A percentile compares a stretch with the other conserved stretches of the same genome.
Evolutionary conservation across 2,797 vertebrate genomes (phyloP).

Genomic region (Botia almorhae): DNA sequence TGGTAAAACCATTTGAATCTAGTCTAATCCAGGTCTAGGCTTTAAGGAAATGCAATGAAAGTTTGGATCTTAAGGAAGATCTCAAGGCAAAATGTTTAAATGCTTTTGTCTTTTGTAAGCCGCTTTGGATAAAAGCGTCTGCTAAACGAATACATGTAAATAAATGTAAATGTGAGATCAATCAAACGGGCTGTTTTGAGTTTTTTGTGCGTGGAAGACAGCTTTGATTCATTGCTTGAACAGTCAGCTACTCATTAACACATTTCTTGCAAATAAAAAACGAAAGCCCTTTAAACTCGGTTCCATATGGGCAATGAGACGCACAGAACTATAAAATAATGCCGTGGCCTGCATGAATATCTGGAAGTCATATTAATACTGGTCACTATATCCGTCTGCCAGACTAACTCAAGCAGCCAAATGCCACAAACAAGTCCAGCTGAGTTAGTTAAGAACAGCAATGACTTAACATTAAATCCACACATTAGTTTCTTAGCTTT

Average conservation of each 20-base stretch:
- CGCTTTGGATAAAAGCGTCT: too few relatives aligned
- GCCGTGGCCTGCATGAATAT: background rate
- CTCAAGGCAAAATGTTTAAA: too few relatives aligned
- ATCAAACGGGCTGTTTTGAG: background rate
- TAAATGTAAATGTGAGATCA: too few relatives aligned
- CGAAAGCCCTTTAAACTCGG: background rate
- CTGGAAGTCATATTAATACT: slow-evolving; percentile 7
- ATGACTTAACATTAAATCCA: too few relatives aligned
- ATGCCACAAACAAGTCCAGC: slow-evolving; percentile 7
- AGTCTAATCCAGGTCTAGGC: background rate
- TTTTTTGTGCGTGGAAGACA: too few relatives aligned
- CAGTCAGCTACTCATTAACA: background rate
- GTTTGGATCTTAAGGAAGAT: too few relatives aligned
- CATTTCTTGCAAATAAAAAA: background rate
- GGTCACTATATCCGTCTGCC: background rate
- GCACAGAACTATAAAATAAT: background rate
- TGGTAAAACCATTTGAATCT: too few relatives aligned
- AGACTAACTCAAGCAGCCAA: background rate
- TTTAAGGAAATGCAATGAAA: background rate
- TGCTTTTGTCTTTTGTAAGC: too few relatives aligned
- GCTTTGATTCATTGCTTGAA: too few relatives aligned
- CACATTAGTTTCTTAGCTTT: too few relatives aligned
- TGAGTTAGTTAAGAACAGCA: slow-evolving; percentile 1
- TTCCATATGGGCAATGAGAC: background rate
- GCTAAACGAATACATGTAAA: too few relatives aligned